Evolutionary conservation across 2,113 vertebrate genomes (phyloP).

Genomic region (Crotalus tigris): DNA sequence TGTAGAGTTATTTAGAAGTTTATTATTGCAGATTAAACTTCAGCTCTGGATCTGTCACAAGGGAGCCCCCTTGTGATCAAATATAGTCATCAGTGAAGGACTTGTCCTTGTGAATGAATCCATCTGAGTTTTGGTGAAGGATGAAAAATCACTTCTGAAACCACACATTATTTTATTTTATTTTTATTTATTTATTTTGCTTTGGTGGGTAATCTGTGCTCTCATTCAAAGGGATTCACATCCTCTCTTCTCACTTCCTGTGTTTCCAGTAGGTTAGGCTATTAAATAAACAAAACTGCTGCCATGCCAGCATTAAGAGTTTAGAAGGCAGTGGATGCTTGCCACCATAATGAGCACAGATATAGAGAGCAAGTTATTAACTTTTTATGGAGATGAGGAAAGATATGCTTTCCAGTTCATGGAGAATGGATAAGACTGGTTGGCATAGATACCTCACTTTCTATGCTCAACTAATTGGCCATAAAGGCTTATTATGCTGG

Average conservation of each 20-base stretch:
- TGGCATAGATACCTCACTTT: no score
- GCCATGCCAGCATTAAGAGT: background rate
- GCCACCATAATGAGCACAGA: background rate
- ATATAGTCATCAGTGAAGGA: background rate
- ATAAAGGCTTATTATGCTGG: no score
- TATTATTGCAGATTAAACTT: background rate
- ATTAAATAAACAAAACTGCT: background rate
- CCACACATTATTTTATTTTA: background rate
- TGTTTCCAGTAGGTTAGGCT: background rate
- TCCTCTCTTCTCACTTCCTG: background rate
- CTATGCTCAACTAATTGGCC: no score
- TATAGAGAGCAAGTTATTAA: background rate
- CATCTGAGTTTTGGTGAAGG: background rate
- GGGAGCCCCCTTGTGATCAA: background rate
- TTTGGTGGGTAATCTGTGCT: background rate
- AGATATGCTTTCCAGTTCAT: background rate
- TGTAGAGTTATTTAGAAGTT: background rate
- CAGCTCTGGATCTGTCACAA: background rate
- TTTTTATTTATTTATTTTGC: background rate
- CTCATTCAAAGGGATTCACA: background rate
- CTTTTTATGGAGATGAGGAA: background rate
- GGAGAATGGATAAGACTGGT: no score
- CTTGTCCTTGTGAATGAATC: background rate
- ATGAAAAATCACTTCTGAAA: background rate
- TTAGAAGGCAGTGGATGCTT: background rate